Conservation (phyloP, 1,140 invertebrate species). For the Liolophura sinensis region DNA sequence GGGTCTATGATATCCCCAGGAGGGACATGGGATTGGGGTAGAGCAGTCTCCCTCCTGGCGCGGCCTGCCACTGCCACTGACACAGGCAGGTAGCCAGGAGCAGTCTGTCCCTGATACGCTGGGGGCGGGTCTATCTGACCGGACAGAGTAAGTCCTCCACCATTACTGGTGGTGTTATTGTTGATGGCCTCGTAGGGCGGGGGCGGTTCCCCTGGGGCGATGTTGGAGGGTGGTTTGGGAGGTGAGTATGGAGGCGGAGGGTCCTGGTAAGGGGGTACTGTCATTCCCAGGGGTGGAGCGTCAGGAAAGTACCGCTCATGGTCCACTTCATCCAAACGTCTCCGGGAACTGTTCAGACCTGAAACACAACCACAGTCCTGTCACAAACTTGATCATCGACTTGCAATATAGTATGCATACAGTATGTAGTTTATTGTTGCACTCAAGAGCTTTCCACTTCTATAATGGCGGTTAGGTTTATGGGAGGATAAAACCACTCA, state of each 20-base stretch:
- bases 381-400: neutral
- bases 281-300: slow-evolving; percentile 27
- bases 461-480: neutral
- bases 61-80: slow-evolving; percentile 10
- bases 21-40: neutral
- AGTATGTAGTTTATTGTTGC: neutral
- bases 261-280: slow-evolving; percentile 52
- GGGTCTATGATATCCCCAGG: neutral
- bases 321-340: slow-evolving; percentile 34
- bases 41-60: neutral
- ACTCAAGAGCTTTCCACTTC: neutral
- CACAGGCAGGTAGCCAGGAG: neutral
- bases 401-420: neutral
- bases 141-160: neutral
- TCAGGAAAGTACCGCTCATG: slow-evolving; percentile 25
- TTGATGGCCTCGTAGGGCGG: slow-evolving; percentile 52
- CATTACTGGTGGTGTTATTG: slow-evolving; percentile 5
- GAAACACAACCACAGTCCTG: slow-evolving; percentile 5
- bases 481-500: neutral
- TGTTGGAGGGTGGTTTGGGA: slow-evolving; percentile 43
- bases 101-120: neutral
- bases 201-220: slow-evolving; percentile 40
- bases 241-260: slow-evolving; percentile 55
- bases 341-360: slow-evolving; percentile 27
- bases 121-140: neutral